Percentiles rank a stretch among this genome's conserved stretches.
Conservation (phyloP, 2,113 vertebrate genomes). For the Stegastes partitus region DNA sequence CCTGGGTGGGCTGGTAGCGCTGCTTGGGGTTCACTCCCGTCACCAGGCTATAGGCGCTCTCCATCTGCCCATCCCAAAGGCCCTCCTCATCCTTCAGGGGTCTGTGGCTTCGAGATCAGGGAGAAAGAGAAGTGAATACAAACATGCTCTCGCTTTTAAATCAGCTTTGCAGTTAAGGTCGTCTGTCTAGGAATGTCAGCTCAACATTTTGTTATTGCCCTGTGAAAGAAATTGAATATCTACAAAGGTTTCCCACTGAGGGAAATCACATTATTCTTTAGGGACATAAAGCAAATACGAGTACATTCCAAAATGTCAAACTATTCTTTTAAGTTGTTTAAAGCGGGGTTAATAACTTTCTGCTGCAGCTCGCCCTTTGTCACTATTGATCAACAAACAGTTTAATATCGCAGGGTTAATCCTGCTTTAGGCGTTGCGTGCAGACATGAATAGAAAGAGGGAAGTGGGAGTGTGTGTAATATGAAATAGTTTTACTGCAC, state of each 20-base stretch:
- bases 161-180: background rate
- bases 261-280: background rate
- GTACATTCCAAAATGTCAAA: too few relatives aligned
- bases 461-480: too few relatives aligned
- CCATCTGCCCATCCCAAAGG: conserved; percentile 81
- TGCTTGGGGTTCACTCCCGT: conserved; percentile 76
- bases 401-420: background rate
- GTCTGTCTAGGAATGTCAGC: background rate
- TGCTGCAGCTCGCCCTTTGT: too few relatives aligned
- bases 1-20: conserved; percentile 74
- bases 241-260: background rate
- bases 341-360: too few relatives aligned
- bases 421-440: background rate
- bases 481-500: too few relatives aligned
- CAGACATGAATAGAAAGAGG: too few relatives aligned
- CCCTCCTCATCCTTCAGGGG: conserved; percentile 72
- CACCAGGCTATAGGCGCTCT: conserved; percentile 76
- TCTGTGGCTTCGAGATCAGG: conserved; percentile 69
- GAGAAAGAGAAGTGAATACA: background rate
- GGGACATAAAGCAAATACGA: too few relatives aligned
- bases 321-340: too few relatives aligned
- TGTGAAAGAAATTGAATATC: background rate
- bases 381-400: too few relatives aligned
- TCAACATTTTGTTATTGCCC: background rate
- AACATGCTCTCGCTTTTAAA: background rate